A percentile compares a stretch with the other conserved stretches of the same genome.
phyloP scores from a whole-genome alignment of 1,140 invertebrate species.

The Sitodiplosis mosellana region DNA sequence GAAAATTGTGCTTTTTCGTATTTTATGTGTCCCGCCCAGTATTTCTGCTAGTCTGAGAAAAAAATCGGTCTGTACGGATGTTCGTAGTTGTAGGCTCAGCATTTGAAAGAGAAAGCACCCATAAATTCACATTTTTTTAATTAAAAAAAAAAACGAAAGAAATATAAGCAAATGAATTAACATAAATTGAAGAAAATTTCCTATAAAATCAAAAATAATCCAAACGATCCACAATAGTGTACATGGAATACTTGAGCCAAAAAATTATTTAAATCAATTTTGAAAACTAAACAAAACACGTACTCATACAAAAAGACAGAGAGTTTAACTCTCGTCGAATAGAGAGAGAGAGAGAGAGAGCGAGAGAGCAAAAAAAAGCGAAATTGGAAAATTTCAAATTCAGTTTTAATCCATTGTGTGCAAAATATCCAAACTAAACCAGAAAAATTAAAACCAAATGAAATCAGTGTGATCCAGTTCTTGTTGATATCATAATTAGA shows the following conservation, averaged over 20 bases:
- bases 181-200: background rate
- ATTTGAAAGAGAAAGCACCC: background rate
- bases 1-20: background rate
- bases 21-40: conserved; percentile 1
- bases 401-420: background rate
- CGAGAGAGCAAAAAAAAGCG: no score
- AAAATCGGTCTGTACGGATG: conserved; percentile 1
- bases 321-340: no score
- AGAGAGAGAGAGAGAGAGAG: no score
- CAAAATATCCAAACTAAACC: background rate
- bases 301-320: no score
- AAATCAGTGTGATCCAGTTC: background rate
- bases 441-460: background rate
- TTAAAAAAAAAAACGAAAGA: background rate
- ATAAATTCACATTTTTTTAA: background rate
- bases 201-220: no score
- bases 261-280: no score
- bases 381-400: no score
- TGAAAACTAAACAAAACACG: no score
- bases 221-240: no score
- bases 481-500: background rate
- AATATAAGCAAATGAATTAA: background rate
- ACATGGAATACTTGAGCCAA: no score
- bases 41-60: conserved; percentile 2
- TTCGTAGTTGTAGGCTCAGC: background rate